Conservation (phyloP, 92 coral and sea anemone species). For the Diadumene lineata region DNA sequence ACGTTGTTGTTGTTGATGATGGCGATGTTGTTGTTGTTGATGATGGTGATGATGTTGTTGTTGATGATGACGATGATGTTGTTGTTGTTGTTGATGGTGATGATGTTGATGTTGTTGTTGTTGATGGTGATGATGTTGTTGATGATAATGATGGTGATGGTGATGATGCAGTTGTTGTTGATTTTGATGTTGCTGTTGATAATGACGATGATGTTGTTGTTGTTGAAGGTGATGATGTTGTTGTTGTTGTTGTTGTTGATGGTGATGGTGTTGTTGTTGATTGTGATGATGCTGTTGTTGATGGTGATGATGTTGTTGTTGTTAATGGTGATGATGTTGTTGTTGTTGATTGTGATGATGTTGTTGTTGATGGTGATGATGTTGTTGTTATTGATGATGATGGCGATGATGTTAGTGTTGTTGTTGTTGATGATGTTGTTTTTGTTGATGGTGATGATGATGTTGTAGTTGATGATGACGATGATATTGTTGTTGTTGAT, state of each 20-base stretch:
- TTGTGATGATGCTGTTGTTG: not conserved
- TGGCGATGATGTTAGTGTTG: not conserved
- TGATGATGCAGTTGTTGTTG: not conserved
- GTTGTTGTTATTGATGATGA: not conserved
- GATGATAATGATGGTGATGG: not conserved
- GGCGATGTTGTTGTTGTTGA: not conserved
- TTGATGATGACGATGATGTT: not conserved
- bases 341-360: not conserved
- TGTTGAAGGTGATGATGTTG: not conserved
- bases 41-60: not conserved
- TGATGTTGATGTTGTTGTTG: constrained; percentile 6
- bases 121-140: not conserved
- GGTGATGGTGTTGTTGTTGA: not conserved
- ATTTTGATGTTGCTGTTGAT: not conserved
- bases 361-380: not conserved
- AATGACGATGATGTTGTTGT: not conserved
- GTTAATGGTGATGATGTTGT: not conserved
- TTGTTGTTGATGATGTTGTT: not conserved
- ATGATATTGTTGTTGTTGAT: not conserved
- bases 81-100: not conserved
- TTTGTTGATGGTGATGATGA: not conserved
- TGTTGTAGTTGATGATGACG: not conserved
- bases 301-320: not conserved
- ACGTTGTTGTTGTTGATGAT: not conserved
- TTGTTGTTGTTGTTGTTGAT: not conserved